Evolutionary conservation across 2,113 vertebrate genomes (phyloP), one percentile per base, ranked within the genome.

Genomic region (Sander lucioperca): DNA sequence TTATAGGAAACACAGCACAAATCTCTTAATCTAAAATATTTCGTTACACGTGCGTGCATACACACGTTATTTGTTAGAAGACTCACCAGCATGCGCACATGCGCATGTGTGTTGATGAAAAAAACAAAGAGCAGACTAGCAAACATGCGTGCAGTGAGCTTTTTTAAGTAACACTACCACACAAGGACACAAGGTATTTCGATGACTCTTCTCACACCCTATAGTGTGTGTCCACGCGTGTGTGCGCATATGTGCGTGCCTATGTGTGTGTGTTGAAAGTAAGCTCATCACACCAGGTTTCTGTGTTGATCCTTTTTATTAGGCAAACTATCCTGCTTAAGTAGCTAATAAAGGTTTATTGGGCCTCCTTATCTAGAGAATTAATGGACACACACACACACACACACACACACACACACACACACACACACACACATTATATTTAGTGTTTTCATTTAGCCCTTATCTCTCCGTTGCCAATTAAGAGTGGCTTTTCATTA

Each of bases 401-500:
- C 61, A 54, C 39, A 56, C 15, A 27, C 59, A 43, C 50, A 73
- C 63, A 50, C 63, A 74, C 39, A 63, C 50, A 57, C 39, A 80
- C 30, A 54, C 27, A 47, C 76, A 61, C 54, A 57, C 77, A 48
- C 64, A 57, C 18, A 14, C 80, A 21, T 83, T 80, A 81, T 88
- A 93, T 90, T 92, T 90, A 74, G 66, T 65, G 82, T 82, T 90
- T 91, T 93, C 83, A 93, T 93, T 93, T 91, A 86, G 83, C 59
- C 84, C 63, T 94, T 93, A 94, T 94, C 93, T 85, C 57, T 64
- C 80, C 79, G 81, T 93, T 90, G 93, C 89, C 94, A 93, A 95
- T 94, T 95, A 94, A 91, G 84, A 82, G 83, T 80, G 90, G 89
- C 91, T 93, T 95, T 94, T 95, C 93, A 95, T 95, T 95, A 95